Evolutionary conservation across 2,113 vertebrate genomes (phyloP), one percentile per base, ranked within the genome.

Genomic region (Rostratula benghalensis): DNA sequence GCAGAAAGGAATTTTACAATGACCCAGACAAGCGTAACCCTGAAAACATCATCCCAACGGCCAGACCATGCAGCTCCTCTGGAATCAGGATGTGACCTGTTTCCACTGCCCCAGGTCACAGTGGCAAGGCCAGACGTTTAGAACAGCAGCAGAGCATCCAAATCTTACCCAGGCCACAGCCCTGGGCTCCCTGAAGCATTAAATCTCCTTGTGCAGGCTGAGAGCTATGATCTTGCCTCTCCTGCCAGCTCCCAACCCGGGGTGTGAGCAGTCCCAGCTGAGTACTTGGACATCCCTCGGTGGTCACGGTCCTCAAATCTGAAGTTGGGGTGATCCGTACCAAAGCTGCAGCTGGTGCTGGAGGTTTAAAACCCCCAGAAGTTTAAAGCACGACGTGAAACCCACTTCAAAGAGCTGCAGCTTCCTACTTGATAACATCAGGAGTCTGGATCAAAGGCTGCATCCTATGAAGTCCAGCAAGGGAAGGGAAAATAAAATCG

Each of bases 391-490:
- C 51, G 4, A 79, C 10, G 4, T 84, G 95, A 89, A 91, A 73
- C 77, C 31, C 24, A 19, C 57, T 60, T 81, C 83, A 71, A 82
- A 97, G 96, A 74, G 80, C 68, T 56, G 67, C 77, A 80, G 90
- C 75, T 89, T 91, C 92, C 60, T 43, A 69, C 82, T 51, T 2
- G 83, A 82, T 94, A 95, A 19, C 86, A 56, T 89, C 70, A 2
- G 95, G 96, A 70, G 50, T 8, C 7, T 27, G 76, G 91, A 95
- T 95, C 96, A 93, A 90, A 96, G 95, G 86, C 71, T 43, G 90
- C 3, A 0, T 54, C 79, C 43, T 81, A 15, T 35, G 90, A 87
- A 93, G 81, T 51, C 87, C 93, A 86, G 56, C 33, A 1, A 82
- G 91, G 89, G 61, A 46, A 71, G 86, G 93, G 74, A 89, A 86